Conservation (phyloP, 30 jellyfish, hydroid and myxozoan species). For the Cassiopea andromeda region DNA sequence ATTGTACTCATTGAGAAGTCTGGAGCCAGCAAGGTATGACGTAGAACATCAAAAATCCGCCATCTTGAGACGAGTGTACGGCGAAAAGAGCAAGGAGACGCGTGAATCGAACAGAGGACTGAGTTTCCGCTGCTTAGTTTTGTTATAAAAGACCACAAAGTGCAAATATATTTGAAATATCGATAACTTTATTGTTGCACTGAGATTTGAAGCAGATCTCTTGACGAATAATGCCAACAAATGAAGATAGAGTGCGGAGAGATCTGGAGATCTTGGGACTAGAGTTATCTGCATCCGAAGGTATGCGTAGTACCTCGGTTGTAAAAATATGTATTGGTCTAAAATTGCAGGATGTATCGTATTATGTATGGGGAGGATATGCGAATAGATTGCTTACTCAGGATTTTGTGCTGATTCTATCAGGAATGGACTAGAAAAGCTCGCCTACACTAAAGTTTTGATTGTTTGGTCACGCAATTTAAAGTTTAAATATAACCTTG, state of each 20-base stretch:
- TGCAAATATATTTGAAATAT: background rate
- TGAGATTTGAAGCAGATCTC: constrained; percentile 10
- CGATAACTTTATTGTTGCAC: background rate
- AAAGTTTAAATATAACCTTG: background rate
- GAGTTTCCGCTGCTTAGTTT: background rate
- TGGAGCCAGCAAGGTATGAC: constrained; percentile 69
- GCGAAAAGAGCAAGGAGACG: constrained; percentile 81
- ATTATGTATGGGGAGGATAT: too few species aligned
- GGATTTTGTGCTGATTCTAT: too few species aligned
- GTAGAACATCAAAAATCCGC: constrained; percentile 79
- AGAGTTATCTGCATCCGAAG: constrained; percentile 76
- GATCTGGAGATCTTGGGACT: constrained; percentile 79
- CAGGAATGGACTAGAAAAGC: background rate
- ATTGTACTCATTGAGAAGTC: constrained; percentile 18
- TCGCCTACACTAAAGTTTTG: background rate
- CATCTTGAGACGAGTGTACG: constrained; percentile 73
- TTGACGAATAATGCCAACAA: constrained; percentile 55
- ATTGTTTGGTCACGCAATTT: background rate
- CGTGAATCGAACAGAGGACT: background rate
- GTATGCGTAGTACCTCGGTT: constrained; percentile 20
- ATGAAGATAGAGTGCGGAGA: constrained; percentile 67
- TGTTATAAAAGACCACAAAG: background rate
- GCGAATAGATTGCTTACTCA: too few species aligned
- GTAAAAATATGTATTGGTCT: background rate
- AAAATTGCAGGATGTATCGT: too few species aligned